Percentiles rank a stretch among this genome's conserved stretches.
Conservation (phyloP, 2,113 vertebrate species). For the Syngnathoides biaculeatus region DNA sequence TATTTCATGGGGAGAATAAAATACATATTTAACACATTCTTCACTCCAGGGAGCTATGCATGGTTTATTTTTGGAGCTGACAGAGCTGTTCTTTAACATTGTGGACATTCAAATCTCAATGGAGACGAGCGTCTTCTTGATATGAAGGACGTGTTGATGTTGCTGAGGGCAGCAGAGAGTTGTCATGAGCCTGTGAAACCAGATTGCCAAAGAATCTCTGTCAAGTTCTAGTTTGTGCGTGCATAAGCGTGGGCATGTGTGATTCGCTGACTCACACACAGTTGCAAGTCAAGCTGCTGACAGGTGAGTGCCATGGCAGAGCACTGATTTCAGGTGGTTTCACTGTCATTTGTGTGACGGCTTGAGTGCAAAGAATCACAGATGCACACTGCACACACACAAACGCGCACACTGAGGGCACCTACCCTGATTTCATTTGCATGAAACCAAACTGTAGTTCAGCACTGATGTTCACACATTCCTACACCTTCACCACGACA, state of each 20-base stretch:
- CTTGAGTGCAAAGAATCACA: slow-evolving; percentile 10
- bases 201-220: slow-evolving; percentile 31
- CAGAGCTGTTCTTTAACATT: slow-evolving; percentile 23
- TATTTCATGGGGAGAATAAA: neutral
- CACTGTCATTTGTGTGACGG: slow-evolving; percentile 30
- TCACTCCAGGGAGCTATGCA: neutral
- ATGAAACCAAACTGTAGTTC: slow-evolving; percentile 4
- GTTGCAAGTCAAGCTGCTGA: slow-evolving; percentile 51
- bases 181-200: slow-evolving; percentile 32
- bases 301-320: slow-evolving; percentile 33
- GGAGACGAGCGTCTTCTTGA: slow-evolving; percentile 19
- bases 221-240: slow-evolving; percentile 30
- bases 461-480: slow-evolving; percentile 9
- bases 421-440: neutral
- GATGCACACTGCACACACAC: neutral
- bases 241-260: slow-evolving; percentile 15
- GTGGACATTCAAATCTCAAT: slow-evolving; percentile 18
- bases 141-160: slow-evolving; percentile 20
- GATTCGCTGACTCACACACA: slow-evolving; percentile 45
- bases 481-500: slow-evolving; percentile 12
- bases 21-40: neutral
- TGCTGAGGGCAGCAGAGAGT: slow-evolving; percentile 25
- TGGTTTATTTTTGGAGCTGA: neutral
- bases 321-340: slow-evolving; percentile 33
- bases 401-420: no score